A percentile compares a stretch with the other conserved stretches of the same genome.
phyloP scores from a whole-genome alignment of 1,140 invertebrate species.

The Stegodyphus mimosarum region DNA sequence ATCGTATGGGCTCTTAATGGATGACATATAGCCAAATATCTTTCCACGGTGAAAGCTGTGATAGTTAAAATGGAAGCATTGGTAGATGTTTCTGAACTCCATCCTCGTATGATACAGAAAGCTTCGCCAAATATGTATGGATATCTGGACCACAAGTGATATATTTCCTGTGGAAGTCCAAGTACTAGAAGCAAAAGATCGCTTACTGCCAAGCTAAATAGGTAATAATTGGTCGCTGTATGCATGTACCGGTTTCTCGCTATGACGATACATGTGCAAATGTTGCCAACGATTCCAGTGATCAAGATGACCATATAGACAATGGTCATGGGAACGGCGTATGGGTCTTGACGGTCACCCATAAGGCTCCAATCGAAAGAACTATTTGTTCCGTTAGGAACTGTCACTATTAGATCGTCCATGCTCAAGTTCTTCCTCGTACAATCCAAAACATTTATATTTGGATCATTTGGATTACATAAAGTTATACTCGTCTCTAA shows the following conservation, averaged over 20 bases:
- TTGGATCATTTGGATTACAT: constrained; percentile 3
- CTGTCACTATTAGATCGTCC: not conserved
- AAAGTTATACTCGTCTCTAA: not conserved
- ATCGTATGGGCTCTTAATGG: constrained; percentile 76
- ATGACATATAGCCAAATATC: constrained; percentile 94
- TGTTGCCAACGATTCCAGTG: constrained; percentile 73
- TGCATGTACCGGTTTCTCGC: constrained; percentile 72
- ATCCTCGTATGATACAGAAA: constrained; percentile 85
- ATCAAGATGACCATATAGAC: constrained; percentile 72
- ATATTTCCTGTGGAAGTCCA: constrained; percentile 84
- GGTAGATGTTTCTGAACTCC: constrained; percentile 88
- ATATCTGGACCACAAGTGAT: constrained; percentile 82
- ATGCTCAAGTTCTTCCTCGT: constrained; percentile 3
- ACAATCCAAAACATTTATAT: not conserved
- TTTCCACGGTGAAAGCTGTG: constrained; percentile 92
- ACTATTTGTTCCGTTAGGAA: not conserved
- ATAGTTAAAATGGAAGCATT: constrained; percentile 94
- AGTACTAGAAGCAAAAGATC: constrained; percentile 85
- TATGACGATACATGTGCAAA: constrained; percentile 75
- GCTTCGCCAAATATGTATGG: constrained; percentile 87
- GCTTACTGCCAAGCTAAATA: constrained; percentile 91
- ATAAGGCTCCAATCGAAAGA: not conserved
- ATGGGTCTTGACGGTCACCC: constrained; percentile 34
- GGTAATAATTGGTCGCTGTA: constrained; percentile 85
- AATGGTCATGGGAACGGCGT: constrained; percentile 69